Evolutionary conservation across 2,888 invertebrate genomes (phyloP), one percentile per base, ranked within the genome.

Genomic region (Tipula confusa): DNA sequence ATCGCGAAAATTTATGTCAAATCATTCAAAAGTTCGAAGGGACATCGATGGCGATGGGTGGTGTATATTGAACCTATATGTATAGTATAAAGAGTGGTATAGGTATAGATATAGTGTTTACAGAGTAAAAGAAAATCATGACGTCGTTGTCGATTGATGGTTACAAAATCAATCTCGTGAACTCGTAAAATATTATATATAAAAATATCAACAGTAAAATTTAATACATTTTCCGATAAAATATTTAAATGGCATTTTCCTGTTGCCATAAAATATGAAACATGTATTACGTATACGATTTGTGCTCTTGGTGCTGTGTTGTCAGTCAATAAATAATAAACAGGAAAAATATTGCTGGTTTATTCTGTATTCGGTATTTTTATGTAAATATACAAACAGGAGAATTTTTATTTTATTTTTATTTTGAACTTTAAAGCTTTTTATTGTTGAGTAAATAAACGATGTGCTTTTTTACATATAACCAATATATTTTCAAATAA

Each of bases 321-420:
- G 43, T 43, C n/a, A n/a, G 43, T 64, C 64, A 64, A 64, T 64
- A 64, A 64, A 64, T 64, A 64, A 64, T 64, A 64, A 64, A 64
- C 64, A 64, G 64, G 64, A 64, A 64, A 64, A 64, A 64, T 64
- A 64, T 64, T 64, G 18, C 64, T 64, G 18, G 64, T 64, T 24
- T 24, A 24, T 24, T 24, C 24, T 24, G 64, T 64, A 64, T 64
- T 64, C 24, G 24, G 64, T 64, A 64, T 64, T 64, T 64, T 64
- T 64, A 24, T 64, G 24, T 24, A 64, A 24, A 43, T 31, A 38
- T 13, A 38, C 3, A 13, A 38, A 38, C 13, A 38, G 15, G 1
- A 43, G 15, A 43, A 64, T 24, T 7, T n/a, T n/a, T n/a, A n/a
- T n/a, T n/a, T n/a, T n/a, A n/a, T n/a, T n/a, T n/a, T n/a, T n/a